Evolutionary conservation across 1,140 invertebrate genomes (phyloP), one percentile per base, ranked within the genome.

Genomic region (Trissolcus basalis): DNA sequence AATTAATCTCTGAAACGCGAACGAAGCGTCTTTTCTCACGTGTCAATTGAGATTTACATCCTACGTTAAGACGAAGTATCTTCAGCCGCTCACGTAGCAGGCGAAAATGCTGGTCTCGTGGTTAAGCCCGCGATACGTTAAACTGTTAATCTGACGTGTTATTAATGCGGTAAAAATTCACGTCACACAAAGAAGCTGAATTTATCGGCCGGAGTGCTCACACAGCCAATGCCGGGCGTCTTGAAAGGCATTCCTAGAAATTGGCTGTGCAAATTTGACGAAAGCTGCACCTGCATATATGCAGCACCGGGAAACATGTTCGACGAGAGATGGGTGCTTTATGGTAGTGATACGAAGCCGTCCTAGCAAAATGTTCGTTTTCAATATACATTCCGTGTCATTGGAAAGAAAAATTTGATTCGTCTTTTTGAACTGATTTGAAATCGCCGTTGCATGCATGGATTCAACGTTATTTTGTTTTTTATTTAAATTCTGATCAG

Each of bases 141-240:
- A 74, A 67, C 70, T 67, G 64, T 68, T 75, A 75, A 75, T 75
- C 72, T 69, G 72, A 75, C 72, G 51, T 68, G 72, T 69, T 69
- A 69, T 75, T 75, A 75, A 75, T 75, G 64, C 65, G 59, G 72
- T 75, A 75, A 75, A 75, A 75, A 75, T 69, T 54, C 44, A 6
- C 50, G 51, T 49, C 60, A 43, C 65, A 69, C 72, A 76, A 76
- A 76, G 64, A 69, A 70, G 67, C 45, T 53, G 39, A 61, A 76
- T 76, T 70, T 76, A 76, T 76, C 44, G 65, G 48, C 45, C 9
- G 27, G 54, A 60, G 60, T 49, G 44, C 16, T 45, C 47, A 51
- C 53, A 7, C 27, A 33, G 64, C 72, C 51, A 69, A 69, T 64
- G 64, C 64, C 72, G 64, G 64, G 59, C 54, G 32, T 19, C 51